Evolutionary conservation across 37 sponge, comb jelly and placozoan genomes (phyloP).

Genomic region (Aplysina aerophoba): DNA sequence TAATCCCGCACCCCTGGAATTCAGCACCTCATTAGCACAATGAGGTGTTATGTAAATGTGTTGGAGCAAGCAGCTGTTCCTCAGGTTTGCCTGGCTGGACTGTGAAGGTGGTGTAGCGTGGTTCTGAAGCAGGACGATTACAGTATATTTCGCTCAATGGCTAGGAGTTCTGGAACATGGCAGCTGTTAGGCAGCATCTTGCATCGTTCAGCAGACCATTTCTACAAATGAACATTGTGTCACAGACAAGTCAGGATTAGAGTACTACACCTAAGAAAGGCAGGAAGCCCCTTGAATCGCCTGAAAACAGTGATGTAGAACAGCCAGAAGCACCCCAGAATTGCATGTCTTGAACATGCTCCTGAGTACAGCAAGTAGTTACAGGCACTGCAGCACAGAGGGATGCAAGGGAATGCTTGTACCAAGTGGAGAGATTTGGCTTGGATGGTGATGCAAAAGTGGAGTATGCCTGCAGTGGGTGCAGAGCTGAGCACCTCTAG

Average conservation of each 20-base stretch:
- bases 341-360: too few relatives aligned
- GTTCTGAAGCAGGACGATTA: background rate
- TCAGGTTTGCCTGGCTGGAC: background rate
- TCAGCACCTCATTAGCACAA: background rate
- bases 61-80: background rate
- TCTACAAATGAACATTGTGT: background rate
- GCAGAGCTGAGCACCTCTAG: background rate
- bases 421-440: slow-evolving; percentile 19
- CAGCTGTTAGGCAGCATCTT: background rate
- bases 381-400: slow-evolving; percentile 29
- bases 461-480: slow-evolving; percentile 42
- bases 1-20: background rate
- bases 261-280: slow-evolving; percentile 13
- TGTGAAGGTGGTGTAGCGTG: background rate
- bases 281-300: background rate
- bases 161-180: too few relatives aligned
- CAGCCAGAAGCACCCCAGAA: too few relatives aligned
- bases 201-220: background rate
- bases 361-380: background rate
- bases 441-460: slow-evolving; percentile 37
- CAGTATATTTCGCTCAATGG: too few relatives aligned
- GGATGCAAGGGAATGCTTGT: slow-evolving; percentile 33
- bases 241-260: background rate
- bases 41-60: background rate
- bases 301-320: background rate